Evolutionary conservation across 2,797 vertebrate genomes (phyloP).

Genomic region (Pangasius larnaudii): DNA sequence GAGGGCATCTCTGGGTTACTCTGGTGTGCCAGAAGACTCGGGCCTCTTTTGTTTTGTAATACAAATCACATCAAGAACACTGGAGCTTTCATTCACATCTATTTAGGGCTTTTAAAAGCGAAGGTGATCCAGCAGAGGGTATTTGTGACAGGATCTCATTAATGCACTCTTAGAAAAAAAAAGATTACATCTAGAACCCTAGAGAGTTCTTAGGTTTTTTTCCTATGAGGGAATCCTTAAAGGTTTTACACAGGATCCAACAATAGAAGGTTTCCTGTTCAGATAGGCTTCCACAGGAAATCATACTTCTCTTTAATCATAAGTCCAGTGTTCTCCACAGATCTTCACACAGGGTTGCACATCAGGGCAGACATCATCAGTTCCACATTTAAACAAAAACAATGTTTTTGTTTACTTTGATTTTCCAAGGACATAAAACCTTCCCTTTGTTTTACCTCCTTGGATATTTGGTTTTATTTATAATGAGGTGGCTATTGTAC

Average conservation of each 20-base stretch:
- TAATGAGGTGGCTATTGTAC: conserved; percentile 54
- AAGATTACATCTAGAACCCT: background rate
- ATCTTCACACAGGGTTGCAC: conserved; percentile 22
- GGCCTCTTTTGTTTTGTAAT: conserved; percentile 72
- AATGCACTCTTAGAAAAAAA: background rate
- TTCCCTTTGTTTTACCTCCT: background rate
- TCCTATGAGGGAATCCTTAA: background rate
- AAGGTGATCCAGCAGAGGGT: conserved; percentile 65
- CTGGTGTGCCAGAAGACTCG: conserved; percentile 36
- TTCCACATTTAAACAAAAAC: background rate
- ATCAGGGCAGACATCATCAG: conserved; percentile 48
- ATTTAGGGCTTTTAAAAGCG: conserved; percentile 71
- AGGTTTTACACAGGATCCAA: background rate
- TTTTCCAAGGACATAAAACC: conserved; percentile 27
- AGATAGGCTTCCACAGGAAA: background rate
- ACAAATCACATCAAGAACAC: conserved; percentile 63
- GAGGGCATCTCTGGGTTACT: conserved; percentile 65
- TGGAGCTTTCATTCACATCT: conserved; percentile 66
- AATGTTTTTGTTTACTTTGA: conserved; percentile 33
- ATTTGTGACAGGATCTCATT: background rate
- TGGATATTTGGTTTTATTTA: conserved; percentile 39
- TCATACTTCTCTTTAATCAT: background rate
- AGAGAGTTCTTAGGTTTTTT: background rate
- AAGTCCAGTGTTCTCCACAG: background rate
- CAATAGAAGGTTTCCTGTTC: background rate